phyloP scores from a whole-genome alignment of 2,113 vertebrate genomes.

The Zosterops hypoxanthus region DNA sequence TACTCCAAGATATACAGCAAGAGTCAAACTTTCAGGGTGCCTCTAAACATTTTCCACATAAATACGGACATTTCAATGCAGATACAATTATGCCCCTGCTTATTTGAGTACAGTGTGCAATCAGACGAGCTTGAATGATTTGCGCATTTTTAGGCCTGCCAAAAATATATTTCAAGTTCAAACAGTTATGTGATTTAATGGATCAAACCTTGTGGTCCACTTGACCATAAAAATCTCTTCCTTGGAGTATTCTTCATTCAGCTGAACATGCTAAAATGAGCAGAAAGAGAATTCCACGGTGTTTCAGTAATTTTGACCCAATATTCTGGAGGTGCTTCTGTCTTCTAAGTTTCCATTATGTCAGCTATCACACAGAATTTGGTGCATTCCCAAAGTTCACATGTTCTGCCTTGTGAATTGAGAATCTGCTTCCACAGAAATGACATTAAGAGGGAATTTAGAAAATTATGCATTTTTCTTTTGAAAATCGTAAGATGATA shows the following conservation, averaged over 20 bases:
- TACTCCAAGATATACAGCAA: constrained; percentile 62
- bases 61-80: background rate
- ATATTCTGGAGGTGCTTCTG: background rate
- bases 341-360: background rate
- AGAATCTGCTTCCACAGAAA: background rate
- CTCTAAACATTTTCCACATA: constrained; percentile 6
- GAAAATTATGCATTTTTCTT: background rate
- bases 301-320: background rate
- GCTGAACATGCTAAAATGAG: background rate
- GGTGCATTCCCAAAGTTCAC: background rate
- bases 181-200: background rate
- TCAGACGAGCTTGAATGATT: background rate
- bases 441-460: background rate
- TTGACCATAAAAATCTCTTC: background rate
- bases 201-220: background rate
- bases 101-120: constrained; percentile 6
- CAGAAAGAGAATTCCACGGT: background rate
- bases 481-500: background rate
- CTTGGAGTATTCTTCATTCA: background rate
- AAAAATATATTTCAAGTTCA: constrained; percentile 9
- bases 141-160: constrained; percentile 18
- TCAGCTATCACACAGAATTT: background rate
- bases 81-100: background rate
- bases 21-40: constrained; percentile 39
- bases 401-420: background rate